phyloP scores from a whole-genome alignment of 2,797 vertebrate genomes.

The Chaetodon trifasciatus region DNA sequence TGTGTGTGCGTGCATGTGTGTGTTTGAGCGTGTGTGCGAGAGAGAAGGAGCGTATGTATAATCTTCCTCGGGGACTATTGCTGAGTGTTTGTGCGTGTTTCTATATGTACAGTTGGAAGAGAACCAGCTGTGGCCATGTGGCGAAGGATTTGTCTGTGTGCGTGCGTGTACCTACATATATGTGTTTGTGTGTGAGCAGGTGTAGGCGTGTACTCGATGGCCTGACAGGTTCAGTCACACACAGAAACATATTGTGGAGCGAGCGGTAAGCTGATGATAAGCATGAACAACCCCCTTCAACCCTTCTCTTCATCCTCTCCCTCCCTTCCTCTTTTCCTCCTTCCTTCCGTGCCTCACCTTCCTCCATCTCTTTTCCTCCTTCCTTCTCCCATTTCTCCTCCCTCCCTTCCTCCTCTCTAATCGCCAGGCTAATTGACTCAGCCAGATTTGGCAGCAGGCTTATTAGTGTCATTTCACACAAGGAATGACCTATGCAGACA shows the following conservation, averaged over 20 bases:
- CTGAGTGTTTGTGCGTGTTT: slow-evolving; percentile 36
- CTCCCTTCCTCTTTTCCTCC: neutral
- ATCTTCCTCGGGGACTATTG: slow-evolving; percentile 42
- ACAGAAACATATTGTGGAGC: slow-evolving; percentile 55
- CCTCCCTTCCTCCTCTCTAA: slow-evolving; percentile 60
- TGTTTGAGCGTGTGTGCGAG: slow-evolving; percentile 15
- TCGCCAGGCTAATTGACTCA: slow-evolving; percentile 80
- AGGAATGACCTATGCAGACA: slow-evolving; percentile 65
- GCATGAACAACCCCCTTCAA: slow-evolving; percentile 34
- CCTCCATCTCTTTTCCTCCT: slow-evolving; percentile 14
- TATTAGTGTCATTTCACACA: slow-evolving; percentile 79
- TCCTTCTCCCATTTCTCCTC: slow-evolving; percentile 5
- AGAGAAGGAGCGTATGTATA: slow-evolving; percentile 19
- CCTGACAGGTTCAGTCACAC: slow-evolving; percentile 48
- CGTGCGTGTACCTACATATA: neutral
- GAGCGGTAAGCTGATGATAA: slow-evolving; percentile 68
- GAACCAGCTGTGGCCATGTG: slow-evolving; percentile 37
- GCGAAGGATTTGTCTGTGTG: slow-evolving; percentile 22
- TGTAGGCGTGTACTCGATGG: slow-evolving; percentile 22
- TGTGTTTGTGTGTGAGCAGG: neutral
- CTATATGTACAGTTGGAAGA: slow-evolving; percentile 8
- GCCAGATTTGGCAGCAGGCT: slow-evolving; percentile 82
- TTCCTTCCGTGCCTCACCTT: slow-evolving; percentile 7
- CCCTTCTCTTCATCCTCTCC: slow-evolving; percentile 1
- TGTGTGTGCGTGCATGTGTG: slow-evolving; percentile 25